Base-by-base conservation (phyloP, 2,888 invertebrate genomes). In the Epicampocera succincta region DNA sequence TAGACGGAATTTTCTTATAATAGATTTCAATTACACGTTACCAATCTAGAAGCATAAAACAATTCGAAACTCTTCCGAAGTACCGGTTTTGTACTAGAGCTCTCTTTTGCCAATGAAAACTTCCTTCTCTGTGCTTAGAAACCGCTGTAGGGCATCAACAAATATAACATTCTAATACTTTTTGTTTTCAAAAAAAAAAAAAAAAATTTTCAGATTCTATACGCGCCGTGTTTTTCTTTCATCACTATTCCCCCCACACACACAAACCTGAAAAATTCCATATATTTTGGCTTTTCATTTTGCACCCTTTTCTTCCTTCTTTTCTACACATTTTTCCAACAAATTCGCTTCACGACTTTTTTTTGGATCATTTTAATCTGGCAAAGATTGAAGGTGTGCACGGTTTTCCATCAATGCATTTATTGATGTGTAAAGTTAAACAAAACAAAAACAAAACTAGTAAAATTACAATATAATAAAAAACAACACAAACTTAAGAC, bases 161-260 rank as follows among this genome's bases (percentile, higher is more conserved):
- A 21, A 40, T 19, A n/a, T 42, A 25, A 0, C 0, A 12, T 6
- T 0, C 12, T 19, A 11, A n/a, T 60, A 56, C 5, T 15, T 38
- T 48, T 38, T 15, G 8, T 6, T 33, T 5, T 8, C 5, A 9
- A 33, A 33, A 33, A 15, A 52, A 48, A 15, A 15, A 17, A 11
- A 15, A 52, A 48, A 15, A 15, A 17, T 6, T 13, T 60, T 38
- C 21, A 38, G 46, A n/a, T n/a, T n/a, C 63, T 56, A 42, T 61
- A 69, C 46, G 69, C 74, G 56, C 79, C 79, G 69, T n/a, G n/a
- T 69, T 63, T 69, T 71, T 80, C 74, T 65, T 56, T 75, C 58
- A 65, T 52, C 69, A 40, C 40, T 46, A 11, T 56, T 15, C n/a
- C 42, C 13, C 54, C 54, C 42, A 40, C 25, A 54, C 50, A 38